Evolutionary conservation across 2,797 vertebrate genomes (phyloP).

Genomic region (Rachycentron canadum): DNA sequence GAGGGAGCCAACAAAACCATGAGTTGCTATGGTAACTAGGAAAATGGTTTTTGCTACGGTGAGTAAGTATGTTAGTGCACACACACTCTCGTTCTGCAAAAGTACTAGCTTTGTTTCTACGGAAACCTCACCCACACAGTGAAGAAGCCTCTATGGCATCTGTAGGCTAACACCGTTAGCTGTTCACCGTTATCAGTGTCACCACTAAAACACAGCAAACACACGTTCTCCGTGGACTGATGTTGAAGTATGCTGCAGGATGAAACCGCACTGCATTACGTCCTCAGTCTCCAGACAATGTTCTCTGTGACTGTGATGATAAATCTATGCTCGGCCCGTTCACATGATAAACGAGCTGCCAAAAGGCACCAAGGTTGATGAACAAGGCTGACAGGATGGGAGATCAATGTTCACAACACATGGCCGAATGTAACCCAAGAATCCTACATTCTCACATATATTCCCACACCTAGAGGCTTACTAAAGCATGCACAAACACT

Average conservation of each 20-base stretch:
- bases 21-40: slow-evolving; percentile 78
- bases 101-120: slow-evolving; percentile 57
- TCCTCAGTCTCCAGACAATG: background rate
- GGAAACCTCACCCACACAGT: slow-evolving; percentile 72
- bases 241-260: background rate
- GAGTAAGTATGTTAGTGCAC: slow-evolving; percentile 32
- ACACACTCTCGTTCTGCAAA: slow-evolving; percentile 16
- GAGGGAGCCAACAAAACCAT: slow-evolving; percentile 46
- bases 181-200: too few relatives aligned
- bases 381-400: slow-evolving; percentile 12
- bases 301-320: background rate
- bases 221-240: background rate
- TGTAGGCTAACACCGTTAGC: slow-evolving; percentile 25
- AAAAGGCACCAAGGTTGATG: slow-evolving; percentile 30
- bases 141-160: slow-evolving; percentile 27
- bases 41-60: slow-evolving; percentile 54
- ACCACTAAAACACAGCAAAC: slow-evolving; percentile 12
- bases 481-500: slow-evolving; percentile 28
- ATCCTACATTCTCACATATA: slow-evolving; percentile 23
- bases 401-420: slow-evolving; percentile 42
- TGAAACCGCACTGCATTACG: background rate
- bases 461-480: slow-evolving; percentile 55
- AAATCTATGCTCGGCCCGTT: slow-evolving; percentile 5
- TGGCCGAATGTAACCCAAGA: slow-evolving; percentile 31
- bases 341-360: slow-evolving; percentile 38